phyloP scores from a whole-genome alignment of 2,888 invertebrate genomes.

The Hirtodrosophila cameraria region DNA sequence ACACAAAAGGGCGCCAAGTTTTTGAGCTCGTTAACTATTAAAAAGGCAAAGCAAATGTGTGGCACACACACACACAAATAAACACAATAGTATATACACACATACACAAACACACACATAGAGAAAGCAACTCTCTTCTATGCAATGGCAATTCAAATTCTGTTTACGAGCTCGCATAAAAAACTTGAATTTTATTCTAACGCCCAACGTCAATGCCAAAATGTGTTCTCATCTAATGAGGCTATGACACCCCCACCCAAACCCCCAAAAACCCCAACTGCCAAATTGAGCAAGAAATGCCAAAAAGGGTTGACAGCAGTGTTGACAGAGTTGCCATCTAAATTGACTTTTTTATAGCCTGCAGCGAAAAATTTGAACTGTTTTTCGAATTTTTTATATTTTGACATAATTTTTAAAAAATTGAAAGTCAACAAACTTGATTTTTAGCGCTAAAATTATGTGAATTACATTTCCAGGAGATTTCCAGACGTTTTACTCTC shows the following conservation, averaged over 20 bases:
- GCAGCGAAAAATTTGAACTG: too few species aligned
- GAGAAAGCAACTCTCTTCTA: neutral
- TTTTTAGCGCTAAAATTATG: too few species aligned
- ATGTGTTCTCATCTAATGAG: conserved; percentile 67
- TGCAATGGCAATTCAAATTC: conserved; percentile 74
- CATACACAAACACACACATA: conserved; percentile 22
- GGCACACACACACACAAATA: conserved; percentile 1
- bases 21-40: conserved; percentile 76
- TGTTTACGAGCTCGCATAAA: conserved; percentile 82
- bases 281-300: too few species aligned
- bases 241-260: conserved; percentile 17
- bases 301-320: too few species aligned
- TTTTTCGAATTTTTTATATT: too few species aligned
- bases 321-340: too few species aligned
- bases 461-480: too few species aligned
- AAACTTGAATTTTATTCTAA: conserved; percentile 80
- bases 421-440: too few species aligned
- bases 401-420: too few species aligned
- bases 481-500: too few species aligned
- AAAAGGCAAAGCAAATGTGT: conserved; percentile 53
- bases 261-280: conserved; percentile 15
- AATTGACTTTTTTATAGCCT: too few species aligned
- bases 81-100: conserved; percentile 30
- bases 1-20: conserved; percentile 49
- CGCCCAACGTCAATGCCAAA: conserved; percentile 51